Evolutionary conservation across 2,797 vertebrate species (phyloP).

Genomic region (Astyanax mexicanus): DNA sequence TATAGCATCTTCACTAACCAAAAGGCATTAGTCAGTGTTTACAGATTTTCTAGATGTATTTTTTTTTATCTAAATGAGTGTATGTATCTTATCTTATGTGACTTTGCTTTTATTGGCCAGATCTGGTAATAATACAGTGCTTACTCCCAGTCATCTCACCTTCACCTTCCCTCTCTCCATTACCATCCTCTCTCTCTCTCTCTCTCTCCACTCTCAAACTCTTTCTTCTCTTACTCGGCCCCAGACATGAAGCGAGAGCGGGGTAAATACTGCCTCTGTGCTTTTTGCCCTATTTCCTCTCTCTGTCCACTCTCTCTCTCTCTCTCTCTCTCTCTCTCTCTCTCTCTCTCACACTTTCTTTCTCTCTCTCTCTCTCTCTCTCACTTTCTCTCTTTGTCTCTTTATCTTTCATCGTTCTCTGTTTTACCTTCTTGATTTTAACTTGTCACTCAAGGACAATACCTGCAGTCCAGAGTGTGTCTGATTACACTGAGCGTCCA

Average conservation of each 20-base stretch:
- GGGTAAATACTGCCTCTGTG: conserved; percentile 89
- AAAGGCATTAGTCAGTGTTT: too few relatives aligned
- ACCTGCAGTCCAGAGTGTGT: not conserved
- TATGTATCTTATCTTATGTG: too few relatives aligned
- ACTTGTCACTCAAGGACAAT: conserved; percentile 52
- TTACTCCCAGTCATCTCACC: conserved; percentile 49
- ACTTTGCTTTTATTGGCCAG: not conserved
- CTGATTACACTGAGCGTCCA: not conserved
- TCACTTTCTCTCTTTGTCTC: conserved; percentile 45
- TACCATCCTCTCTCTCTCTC: conserved; percentile 36
- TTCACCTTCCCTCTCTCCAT: conserved; percentile 54
- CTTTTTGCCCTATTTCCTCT: conserved; percentile 55
- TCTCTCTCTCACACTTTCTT: conserved; percentile 55
- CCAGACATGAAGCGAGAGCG: conserved; percentile 94
- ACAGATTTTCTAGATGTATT: too few relatives aligned
- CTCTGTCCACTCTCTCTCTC: conserved; percentile 42
- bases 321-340: conserved; percentile 52
- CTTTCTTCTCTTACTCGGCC: conserved; percentile 79
- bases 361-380: conserved; percentile 62
- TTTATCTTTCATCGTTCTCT: conserved; percentile 50
- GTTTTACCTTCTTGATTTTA: conserved; percentile 35
- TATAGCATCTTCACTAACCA: too few relatives aligned
- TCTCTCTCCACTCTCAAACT: conserved; percentile 30
- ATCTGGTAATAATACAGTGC: conserved; percentile 26
- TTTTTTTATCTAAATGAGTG: too few relatives aligned